Evolutionary conservation across 2,888 invertebrate genomes (phyloP).

Genomic region (Ochropleura plecta): DNA sequence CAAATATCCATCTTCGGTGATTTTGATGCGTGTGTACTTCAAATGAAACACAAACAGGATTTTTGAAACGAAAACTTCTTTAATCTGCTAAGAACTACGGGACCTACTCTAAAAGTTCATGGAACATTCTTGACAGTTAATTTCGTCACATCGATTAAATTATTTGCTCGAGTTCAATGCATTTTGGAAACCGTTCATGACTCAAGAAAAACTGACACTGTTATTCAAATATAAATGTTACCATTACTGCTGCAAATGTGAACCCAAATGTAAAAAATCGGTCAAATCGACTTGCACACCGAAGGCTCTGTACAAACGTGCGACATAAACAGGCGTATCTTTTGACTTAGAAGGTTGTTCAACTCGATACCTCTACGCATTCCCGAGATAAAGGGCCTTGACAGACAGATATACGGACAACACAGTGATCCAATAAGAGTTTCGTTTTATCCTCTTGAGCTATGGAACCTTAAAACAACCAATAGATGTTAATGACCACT

Average conservation of each 20-base stretch:
- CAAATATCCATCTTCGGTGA: too few species aligned
- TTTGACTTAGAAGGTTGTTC: too few species aligned
- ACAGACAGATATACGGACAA: too few species aligned
- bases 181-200: not conserved
- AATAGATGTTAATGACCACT: conserved; percentile 1
- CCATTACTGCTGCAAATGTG: not conserved
- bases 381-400: too few species aligned
- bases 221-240: not conserved
- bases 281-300: too few species aligned
- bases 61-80: too few species aligned
- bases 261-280: not conserved
- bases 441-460: too few species aligned
- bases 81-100: not conserved
- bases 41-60: too few species aligned
- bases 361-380: too few species aligned
- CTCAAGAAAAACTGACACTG: not conserved
- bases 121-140: not conserved
- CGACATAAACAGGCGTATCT: too few species aligned
- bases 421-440: too few species aligned
- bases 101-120: not conserved
- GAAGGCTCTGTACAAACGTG: too few species aligned
- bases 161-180: not conserved
- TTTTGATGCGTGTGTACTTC: not conserved
- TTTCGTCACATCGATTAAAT: not conserved
- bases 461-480: not conserved